Percentiles rank a stretch among this genome's conserved stretches.
Evolutionary conservation across 2,888 invertebrate genomes (phyloP).

Genomic region (Agriotes lineatus): DNA sequence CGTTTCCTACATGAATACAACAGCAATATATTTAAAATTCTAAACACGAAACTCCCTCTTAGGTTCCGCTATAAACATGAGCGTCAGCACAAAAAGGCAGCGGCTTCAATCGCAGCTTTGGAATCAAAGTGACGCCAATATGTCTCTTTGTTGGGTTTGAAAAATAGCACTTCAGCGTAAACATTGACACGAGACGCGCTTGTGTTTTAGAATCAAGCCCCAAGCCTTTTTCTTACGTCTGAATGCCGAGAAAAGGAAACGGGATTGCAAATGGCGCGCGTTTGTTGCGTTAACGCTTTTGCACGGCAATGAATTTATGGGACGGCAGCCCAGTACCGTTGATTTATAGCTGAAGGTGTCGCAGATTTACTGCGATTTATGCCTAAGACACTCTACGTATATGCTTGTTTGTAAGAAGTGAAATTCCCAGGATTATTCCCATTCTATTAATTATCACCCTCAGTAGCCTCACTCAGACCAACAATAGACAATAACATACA

Average conservation of each 20-base stretch:
- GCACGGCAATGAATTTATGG: constrained; percentile 8
- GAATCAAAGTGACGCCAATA: constrained; percentile 38
- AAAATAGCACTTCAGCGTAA: constrained; percentile 34
- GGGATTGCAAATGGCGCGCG: background rate
- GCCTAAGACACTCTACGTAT: background rate
- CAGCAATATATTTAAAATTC: constrained; percentile 34
- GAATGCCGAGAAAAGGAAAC: background rate
- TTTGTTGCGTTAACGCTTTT: constrained; percentile 12
- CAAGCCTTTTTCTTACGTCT: constrained; percentile 4
- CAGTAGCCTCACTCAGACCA: too few relatives aligned
- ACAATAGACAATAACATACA: too few relatives aligned
- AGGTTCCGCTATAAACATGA: constrained; percentile 87
- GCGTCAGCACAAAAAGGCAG: constrained; percentile 69
- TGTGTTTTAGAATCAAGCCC: constrained; percentile 20
- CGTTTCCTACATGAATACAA: constrained; percentile 25
- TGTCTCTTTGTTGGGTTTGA: constrained; percentile 41
- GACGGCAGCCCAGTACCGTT: background rate
- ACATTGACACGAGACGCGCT: constrained; percentile 35
- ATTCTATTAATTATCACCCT: too few relatives aligned
- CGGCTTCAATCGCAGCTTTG: constrained; percentile 33
- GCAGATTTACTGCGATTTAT: constrained; percentile 12
- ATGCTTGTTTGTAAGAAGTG: background rate
- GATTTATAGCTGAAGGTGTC: background rate
- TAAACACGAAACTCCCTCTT: constrained; percentile 62
- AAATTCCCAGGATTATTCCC: too few relatives aligned